Evolutionary conservation across 2,113 vertebrate species (phyloP).

Genomic region (Cynopterus brachyotis): DNA sequence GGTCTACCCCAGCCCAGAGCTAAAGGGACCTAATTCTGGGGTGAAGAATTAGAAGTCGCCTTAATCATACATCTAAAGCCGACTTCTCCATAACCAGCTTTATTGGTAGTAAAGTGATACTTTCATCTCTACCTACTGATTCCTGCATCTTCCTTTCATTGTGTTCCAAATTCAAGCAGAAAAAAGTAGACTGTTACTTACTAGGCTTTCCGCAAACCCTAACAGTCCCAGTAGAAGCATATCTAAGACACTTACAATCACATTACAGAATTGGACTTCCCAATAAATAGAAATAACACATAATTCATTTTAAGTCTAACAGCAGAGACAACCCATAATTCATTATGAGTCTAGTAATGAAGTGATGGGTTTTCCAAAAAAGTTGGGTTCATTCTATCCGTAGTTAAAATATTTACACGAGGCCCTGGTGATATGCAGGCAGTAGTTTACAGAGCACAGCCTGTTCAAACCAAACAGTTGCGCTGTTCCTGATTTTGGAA

Average conservation of each 20-base stretch:
- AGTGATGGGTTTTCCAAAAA: constrained; percentile 23
- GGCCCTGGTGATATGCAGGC: constrained; percentile 26
- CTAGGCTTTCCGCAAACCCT: not conserved
- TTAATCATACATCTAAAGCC: not conserved
- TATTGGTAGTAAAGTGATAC: not conserved
- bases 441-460: constrained; percentile 62
- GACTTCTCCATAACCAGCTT: not conserved
- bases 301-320: constrained; percentile 27
- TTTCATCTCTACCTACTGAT: not conserved
- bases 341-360: constrained; percentile 19
- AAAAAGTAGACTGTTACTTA: not conserved
- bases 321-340: constrained; percentile 35
- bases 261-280: constrained; percentile 46
- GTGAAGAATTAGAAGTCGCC: not conserved
- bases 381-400: constrained; percentile 45
- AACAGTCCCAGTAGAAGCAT: not conserved
- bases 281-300: constrained; percentile 43
- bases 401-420: constrained; percentile 73
- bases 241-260: not conserved
- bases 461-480: constrained; percentile 70
- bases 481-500: constrained; percentile 69
- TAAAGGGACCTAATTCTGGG: not conserved
- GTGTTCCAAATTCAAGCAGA: not conserved
- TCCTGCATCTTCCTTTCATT: not conserved
- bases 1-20: too few species aligned